Evolutionary conservation across 2,797 vertebrate species (phyloP).

Genomic region (Astyanax mexicanus): DNA sequence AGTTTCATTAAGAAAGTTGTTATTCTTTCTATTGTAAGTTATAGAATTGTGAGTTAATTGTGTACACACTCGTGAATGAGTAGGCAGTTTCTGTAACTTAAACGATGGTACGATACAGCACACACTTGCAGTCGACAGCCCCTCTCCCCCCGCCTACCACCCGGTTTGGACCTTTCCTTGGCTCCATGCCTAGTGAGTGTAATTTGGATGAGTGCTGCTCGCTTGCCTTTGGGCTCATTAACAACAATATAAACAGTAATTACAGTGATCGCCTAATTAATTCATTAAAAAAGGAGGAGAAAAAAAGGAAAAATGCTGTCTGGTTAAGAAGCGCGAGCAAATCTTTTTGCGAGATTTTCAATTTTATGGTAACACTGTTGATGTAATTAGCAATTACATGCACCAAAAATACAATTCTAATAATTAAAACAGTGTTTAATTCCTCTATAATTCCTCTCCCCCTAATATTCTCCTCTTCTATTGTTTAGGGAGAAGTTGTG

Average conservation of each 20-base stretch:
- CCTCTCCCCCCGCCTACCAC: constrained; percentile 43
- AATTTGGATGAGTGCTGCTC: constrained; percentile 85
- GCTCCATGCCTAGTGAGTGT: constrained; percentile 80
- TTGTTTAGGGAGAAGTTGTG: constrained; percentile 58
- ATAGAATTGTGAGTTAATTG: constrained; percentile 8
- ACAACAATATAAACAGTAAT: constrained; percentile 88
- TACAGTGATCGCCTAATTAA: constrained; percentile 87
- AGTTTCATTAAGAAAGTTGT: no score
- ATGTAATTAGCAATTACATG: constrained; percentile 78
- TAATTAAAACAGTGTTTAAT: constrained; percentile 66
- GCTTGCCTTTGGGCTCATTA: constrained; percentile 87
- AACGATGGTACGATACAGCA: constrained; percentile 31
- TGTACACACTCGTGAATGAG: constrained; percentile 20
- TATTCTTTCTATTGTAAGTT: neutral
- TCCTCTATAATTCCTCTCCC: constrained; percentile 22
- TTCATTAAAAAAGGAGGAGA: constrained; percentile 73
- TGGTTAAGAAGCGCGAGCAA: constrained; percentile 73
- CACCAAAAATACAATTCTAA: constrained; percentile 72
- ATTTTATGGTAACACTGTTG: constrained; percentile 77
- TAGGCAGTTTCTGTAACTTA: constrained; percentile 28
- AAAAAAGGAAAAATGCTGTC: constrained; percentile 75
- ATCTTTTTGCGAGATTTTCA: constrained; percentile 75
- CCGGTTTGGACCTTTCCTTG: constrained; percentile 77
- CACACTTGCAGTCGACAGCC: constrained; percentile 65
- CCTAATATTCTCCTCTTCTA: constrained; percentile 63